Conservation (phyloP, 2,113 vertebrate species). For the Isurus oxyrinchus region DNA sequence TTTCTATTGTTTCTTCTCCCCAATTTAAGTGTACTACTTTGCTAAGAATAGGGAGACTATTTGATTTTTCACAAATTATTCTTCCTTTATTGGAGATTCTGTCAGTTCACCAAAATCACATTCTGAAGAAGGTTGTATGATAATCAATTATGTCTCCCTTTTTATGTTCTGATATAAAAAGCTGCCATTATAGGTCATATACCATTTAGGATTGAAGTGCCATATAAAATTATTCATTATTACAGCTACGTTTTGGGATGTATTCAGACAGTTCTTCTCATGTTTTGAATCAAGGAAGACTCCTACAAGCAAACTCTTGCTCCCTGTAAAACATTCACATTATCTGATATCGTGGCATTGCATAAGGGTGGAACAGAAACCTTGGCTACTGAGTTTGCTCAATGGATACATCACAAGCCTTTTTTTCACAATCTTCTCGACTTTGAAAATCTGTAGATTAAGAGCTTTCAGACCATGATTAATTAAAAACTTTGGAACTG, state of each 20-base stretch:
- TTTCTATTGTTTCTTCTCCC: not conserved
- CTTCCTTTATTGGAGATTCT: not conserved
- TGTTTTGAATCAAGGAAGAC: not conserved
- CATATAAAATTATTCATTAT: not conserved
- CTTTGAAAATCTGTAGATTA: not conserved
- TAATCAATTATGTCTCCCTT: not conserved
- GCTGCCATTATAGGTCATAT: not conserved
- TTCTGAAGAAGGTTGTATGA: not conserved
- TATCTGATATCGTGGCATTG: not conserved
- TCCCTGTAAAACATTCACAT: not conserved
- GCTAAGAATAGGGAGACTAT: not conserved
- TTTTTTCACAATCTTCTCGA: not conserved
- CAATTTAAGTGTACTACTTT: not conserved
- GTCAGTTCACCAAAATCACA: not conserved
- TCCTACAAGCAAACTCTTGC: not conserved
- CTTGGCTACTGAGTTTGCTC: not conserved
- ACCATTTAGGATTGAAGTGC: not conserved
- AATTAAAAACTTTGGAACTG: not conserved
- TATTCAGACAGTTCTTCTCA: not conserved
- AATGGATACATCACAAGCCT: not conserved
- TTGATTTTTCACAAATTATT: not conserved
- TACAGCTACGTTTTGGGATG: not conserved
- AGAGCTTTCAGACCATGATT: not conserved
- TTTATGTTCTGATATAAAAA: not conserved
- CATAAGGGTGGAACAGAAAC: too few species aligned